phyloP scores from a whole-genome alignment of 2,797 vertebrate species.

The Acipenser ruthenus region DNA sequence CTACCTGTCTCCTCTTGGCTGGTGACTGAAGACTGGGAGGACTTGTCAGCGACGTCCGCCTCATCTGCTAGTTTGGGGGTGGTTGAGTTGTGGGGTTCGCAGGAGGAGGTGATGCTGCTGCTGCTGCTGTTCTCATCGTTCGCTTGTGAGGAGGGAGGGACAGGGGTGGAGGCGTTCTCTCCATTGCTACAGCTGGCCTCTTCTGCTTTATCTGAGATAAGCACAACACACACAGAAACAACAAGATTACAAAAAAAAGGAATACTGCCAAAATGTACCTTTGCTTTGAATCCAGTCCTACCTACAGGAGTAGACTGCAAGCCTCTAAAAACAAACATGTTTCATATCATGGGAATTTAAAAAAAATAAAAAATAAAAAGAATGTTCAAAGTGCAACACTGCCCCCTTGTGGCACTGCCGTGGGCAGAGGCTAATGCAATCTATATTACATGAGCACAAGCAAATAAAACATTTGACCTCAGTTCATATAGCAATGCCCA shows the following conservation, averaged over 20 bases:
- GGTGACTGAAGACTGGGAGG: conserved; percentile 66
- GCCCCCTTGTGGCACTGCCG: conserved; percentile 9
- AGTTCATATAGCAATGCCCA: too few relatives aligned
- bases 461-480: too few relatives aligned
- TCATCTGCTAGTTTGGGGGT: conserved; percentile 55
- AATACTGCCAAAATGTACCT: too few relatives aligned
- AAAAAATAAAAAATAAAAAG: not conserved
- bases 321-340: not conserved
- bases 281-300: too few relatives aligned
- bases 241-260: not conserved
- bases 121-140: conserved; percentile 48
- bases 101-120: conserved; percentile 42
- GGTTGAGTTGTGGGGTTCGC: conserved; percentile 35
- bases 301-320: not conserved
- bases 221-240: not conserved
- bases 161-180: conserved; percentile 20
- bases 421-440: not conserved
- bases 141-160: conserved; percentile 33
- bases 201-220: conserved; percentile 31
- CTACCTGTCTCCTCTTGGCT: conserved; percentile 78
- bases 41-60: conserved; percentile 66
- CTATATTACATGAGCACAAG: too few relatives aligned
- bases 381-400: conserved; percentile 3
- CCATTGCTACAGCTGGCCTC: conserved; percentile 28
- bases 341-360: not conserved